Percentiles rank a stretch among this genome's conserved stretches.
phyloP scores from a whole-genome alignment of 2,888 invertebrate genomes.

The Platerodrilus igneus region DNA sequence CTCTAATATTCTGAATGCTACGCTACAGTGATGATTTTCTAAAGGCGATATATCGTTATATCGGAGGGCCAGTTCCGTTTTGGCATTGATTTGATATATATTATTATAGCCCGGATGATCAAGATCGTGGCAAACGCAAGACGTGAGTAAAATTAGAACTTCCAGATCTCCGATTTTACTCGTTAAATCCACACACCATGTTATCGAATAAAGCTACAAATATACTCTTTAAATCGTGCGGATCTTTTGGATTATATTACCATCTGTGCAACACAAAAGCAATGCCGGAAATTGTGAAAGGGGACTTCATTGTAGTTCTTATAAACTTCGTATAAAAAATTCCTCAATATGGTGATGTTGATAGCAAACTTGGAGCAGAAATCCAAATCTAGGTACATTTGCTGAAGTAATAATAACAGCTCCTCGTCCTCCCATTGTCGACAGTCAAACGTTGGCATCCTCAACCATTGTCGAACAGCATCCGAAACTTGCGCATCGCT shows the following conservation, averaged over 20 bases:
- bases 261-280: conserved; percentile 86
- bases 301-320: conserved; percentile 82
- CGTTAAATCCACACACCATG: conserved; percentile 66
- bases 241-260: conserved; percentile 46
- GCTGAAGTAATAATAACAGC: conserved; percentile 69
- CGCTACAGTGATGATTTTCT: conserved; percentile 83
- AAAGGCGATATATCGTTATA: conserved; percentile 83
- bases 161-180: conserved; percentile 69
- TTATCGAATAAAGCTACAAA: conserved; percentile 74
- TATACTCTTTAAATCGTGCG: conserved; percentile 5
- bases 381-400: conserved; percentile 76
- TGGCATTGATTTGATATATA: conserved; percentile 77
- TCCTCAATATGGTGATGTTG: conserved; percentile 62
- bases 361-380: conserved; percentile 71
- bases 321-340: conserved; percentile 71
- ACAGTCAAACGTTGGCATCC: conserved; percentile 72
- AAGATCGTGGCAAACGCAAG: conserved; percentile 77
- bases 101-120: conserved; percentile 76
- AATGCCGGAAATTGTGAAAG: conserved; percentile 83
- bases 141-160: conserved; percentile 69
- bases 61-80: conserved; percentile 75
- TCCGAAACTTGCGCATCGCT: conserved; percentile 62
- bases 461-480: conserved; percentile 59
- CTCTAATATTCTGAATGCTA: conserved; percentile 74
- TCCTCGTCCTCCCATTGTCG: conserved; percentile 80